Evolutionary conservation across 2,113 vertebrate genomes (phyloP).

Genomic region (Pholis gunnellus): DNA sequence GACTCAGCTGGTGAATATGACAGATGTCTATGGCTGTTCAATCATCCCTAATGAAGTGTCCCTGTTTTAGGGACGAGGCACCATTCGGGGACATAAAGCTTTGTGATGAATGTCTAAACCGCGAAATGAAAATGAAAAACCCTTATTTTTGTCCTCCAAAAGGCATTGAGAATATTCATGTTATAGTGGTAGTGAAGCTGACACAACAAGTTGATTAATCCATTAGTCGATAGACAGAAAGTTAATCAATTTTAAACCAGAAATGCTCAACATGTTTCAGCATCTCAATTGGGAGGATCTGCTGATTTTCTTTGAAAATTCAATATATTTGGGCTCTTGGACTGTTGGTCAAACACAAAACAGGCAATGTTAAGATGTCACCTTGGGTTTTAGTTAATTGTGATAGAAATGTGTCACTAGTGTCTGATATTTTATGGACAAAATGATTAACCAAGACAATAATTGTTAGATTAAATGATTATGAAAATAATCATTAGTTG

Average conservation of each 20-base stretch:
- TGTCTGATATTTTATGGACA: neutral
- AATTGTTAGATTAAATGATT: neutral
- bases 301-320: neutral
- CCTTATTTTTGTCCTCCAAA: too few relatives aligned
- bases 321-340: neutral
- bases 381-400: neutral
- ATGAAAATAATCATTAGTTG: neutral
- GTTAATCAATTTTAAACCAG: neutral
- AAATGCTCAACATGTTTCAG: neutral
- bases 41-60: slow-evolving; percentile 32
- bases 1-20: slow-evolving; percentile 25
- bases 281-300: neutral
- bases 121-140: neutral
- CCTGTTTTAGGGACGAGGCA: slow-evolving; percentile 20
- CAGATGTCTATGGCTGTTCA: slow-evolving; percentile 30
- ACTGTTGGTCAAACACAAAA: neutral
- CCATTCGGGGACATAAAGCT: slow-evolving; percentile 8
- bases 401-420: neutral
- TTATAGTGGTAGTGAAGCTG: neutral
- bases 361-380: neutral
- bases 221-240: too few relatives aligned
- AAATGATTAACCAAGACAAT: neutral
- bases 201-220: neutral
- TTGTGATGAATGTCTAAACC: slow-evolving; percentile 27
- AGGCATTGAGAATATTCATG: neutral